Conservation (phyloP, 2,797 vertebrate genomes). For the Selene dorsalis region DNA sequence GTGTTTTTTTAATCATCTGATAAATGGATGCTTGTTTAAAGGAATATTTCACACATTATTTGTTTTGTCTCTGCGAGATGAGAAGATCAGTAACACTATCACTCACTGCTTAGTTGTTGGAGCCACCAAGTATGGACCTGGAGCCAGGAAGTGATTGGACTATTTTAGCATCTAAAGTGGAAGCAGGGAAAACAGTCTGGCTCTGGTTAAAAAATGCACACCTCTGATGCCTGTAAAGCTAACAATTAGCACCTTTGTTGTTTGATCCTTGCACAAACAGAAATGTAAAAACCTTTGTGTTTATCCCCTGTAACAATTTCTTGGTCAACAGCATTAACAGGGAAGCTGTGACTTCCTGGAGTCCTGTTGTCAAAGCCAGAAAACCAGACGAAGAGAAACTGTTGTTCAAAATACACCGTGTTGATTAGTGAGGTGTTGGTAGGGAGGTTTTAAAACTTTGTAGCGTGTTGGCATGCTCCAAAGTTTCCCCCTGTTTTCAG, state of each 20-base stretch:
- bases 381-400: background rate
- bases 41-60: background rate
- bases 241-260: background rate
- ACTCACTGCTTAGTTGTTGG: background rate
- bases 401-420: background rate
- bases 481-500: background rate
- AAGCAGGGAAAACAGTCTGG: background rate
- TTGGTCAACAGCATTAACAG: background rate
- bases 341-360: background rate
- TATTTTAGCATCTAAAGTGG: conserved; percentile 9
- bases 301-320: background rate
- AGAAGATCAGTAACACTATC: background rate
- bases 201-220: background rate
- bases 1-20: background rate
- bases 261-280: background rate
- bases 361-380: background rate
- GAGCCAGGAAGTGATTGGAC: background rate
- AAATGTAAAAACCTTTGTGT: background rate
- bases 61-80: conserved; percentile 1
- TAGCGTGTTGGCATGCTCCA: background rate
- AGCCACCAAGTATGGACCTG: background rate
- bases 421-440: background rate
- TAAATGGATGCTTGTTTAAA: background rate
- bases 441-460: background rate
- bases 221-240: background rate